Conservation (phyloP, 2,797 vertebrate species). For the Phrynocephalus guinanensis region DNA sequence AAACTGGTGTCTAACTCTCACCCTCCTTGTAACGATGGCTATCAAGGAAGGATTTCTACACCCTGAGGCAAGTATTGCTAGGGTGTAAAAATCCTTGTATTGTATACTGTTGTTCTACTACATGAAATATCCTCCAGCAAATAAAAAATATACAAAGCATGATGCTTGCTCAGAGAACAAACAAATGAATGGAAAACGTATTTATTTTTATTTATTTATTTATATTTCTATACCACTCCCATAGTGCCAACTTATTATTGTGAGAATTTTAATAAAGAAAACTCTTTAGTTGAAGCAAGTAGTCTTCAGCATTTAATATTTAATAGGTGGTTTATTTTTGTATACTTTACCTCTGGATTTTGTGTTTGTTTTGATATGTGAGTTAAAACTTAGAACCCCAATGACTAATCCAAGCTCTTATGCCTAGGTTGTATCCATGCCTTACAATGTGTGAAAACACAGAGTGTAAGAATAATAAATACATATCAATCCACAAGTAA, state of each 20-base stretch:
- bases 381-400: neutral
- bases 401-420: neutral
- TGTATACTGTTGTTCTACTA: neutral
- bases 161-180: neutral
- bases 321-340: neutral
- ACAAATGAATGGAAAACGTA: neutral
- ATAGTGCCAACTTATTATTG: neutral
- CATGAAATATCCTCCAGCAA: constrained; percentile 14
- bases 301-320: neutral
- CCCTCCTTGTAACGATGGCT: neutral
- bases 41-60: constrained; percentile 9
- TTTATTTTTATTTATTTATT: neutral
- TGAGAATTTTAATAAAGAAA: neutral
- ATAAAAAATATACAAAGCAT: constrained; percentile 5
- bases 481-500: neutral
- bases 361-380: neutral
- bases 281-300: neutral
- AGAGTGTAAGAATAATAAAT: neutral
- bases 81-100: too few species aligned
- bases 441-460: neutral
- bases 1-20: neutral
- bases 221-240: too few species aligned
- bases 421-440: neutral
- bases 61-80: neutral
- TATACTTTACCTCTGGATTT: neutral